Conservation (phyloP, 1,140 invertebrate genomes). For the Drosophila nigromelanica region DNA sequence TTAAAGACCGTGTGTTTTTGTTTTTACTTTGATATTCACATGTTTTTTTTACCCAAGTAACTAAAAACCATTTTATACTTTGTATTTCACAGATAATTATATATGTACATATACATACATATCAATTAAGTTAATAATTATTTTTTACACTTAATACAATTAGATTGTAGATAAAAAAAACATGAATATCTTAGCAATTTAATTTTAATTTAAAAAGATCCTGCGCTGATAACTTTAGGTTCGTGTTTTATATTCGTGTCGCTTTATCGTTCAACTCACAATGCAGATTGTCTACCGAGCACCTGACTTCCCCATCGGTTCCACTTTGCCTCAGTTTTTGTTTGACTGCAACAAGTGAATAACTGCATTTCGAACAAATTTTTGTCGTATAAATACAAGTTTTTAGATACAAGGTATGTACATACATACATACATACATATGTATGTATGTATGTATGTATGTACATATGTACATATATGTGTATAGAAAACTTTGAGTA, state of each 20-base stretch:
- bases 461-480: neutral
- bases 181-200: no score
- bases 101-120: no score
- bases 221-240: no score
- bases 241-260: neutral
- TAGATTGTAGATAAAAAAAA: no score
- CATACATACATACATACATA: neutral
- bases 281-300: slow-evolving; percentile 39
- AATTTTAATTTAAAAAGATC: neutral
- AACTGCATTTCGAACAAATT: slow-evolving; percentile 7
- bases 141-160: no score
- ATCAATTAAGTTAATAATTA: no score
- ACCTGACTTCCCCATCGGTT: neutral
- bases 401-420: slow-evolving; percentile 17
- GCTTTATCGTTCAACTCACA: neutral
- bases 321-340: slow-evolving; percentile 9
- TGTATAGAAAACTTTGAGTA: slow-evolving; percentile 5
- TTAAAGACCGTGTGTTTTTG: no score
- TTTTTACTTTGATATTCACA: no score
- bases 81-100: no score
- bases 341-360: slow-evolving; percentile 46
- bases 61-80: no score
- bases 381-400: slow-evolving; percentile 61
- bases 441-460: neutral
- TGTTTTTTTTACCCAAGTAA: no score